Conservation (phyloP, 1,140 invertebrate genomes). For the Kradibia gibbosae region DNA sequence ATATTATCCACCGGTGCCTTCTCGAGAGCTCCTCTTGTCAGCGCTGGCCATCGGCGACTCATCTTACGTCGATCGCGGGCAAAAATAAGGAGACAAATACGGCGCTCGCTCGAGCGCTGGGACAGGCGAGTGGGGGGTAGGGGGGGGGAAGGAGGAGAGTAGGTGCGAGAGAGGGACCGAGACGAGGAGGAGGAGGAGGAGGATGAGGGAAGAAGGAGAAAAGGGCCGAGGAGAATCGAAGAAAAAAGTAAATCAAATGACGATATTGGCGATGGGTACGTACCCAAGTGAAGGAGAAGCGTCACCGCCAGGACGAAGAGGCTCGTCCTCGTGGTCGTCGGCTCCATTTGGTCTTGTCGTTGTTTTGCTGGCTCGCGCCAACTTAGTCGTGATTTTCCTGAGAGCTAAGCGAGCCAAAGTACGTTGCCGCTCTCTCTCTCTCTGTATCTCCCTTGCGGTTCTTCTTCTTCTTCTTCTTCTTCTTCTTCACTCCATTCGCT, state of each 20-base stretch:
- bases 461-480: neutral
- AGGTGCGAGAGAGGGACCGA: neutral
- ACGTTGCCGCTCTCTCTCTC: neutral
- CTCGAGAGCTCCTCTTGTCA: neutral
- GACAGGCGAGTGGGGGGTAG: neutral
- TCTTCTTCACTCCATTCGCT: conserved; percentile 15
- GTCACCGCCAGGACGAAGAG: conserved; percentile 7
- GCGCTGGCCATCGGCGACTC: neutral
- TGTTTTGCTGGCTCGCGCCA: neutral
- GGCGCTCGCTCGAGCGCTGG: too few species aligned
- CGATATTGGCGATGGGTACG: too few species aligned
- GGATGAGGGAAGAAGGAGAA: too few species aligned
- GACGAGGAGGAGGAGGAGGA: neutral
- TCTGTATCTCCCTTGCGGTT: neutral
- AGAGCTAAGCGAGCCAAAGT: neutral
- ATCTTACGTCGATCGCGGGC: neutral
- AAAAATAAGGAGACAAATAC: neutral
- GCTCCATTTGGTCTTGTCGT: conserved; percentile 5
- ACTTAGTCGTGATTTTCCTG: conserved; percentile 11
- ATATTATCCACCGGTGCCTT: neutral
- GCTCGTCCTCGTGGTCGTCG: neutral
- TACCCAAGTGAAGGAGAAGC: conserved; percentile 23
- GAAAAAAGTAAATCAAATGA: neutral
- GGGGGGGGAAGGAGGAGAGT: neutral
- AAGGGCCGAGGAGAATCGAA: neutral